A percentile compares a stretch with the other conserved stretches of the same genome.
Evolutionary conservation across 2,888 invertebrate species (phyloP).

Genomic region (Ptilodon capucinus): DNA sequence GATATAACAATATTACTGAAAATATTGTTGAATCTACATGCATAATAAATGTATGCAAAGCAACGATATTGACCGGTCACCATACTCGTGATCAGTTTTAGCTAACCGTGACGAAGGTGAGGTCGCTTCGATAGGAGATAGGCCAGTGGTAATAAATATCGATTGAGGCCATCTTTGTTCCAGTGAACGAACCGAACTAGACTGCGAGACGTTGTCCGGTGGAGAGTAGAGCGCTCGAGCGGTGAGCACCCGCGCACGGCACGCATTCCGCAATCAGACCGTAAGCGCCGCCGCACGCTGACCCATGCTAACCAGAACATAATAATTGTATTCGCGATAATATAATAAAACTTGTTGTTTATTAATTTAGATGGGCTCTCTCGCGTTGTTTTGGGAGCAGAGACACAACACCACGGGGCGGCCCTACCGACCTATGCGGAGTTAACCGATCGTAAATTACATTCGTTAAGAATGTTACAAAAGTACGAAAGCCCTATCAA

Average conservation of each 20-base stretch:
- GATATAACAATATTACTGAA: neutral
- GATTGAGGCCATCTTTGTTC: neutral
- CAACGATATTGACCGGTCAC: too few relatives aligned
- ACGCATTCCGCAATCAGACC: neutral
- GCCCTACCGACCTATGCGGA: too few relatives aligned
- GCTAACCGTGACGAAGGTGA: too few relatives aligned
- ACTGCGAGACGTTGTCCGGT: neutral
- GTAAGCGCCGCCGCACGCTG: neutral
- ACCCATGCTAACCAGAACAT: neutral
- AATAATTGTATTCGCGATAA: neutral
- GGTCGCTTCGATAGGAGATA: neutral
- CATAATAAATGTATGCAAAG: neutral
- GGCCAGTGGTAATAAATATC: neutral
- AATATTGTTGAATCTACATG: neutral
- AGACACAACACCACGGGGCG: neutral
- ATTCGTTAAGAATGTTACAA: too few relatives aligned
- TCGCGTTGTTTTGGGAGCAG: neutral
- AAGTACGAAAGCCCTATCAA: too few relatives aligned
- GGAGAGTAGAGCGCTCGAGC: neutral
- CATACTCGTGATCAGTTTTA: too few relatives aligned
- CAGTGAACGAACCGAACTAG: neutral
- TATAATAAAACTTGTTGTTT: neutral
- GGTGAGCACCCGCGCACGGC: neutral
- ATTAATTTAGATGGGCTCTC: neutral
- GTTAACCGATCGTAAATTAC: too few relatives aligned